Evolutionary conservation across 2,888 invertebrate genomes (phyloP).

Genomic region (Folsomia manolachei): DNA sequence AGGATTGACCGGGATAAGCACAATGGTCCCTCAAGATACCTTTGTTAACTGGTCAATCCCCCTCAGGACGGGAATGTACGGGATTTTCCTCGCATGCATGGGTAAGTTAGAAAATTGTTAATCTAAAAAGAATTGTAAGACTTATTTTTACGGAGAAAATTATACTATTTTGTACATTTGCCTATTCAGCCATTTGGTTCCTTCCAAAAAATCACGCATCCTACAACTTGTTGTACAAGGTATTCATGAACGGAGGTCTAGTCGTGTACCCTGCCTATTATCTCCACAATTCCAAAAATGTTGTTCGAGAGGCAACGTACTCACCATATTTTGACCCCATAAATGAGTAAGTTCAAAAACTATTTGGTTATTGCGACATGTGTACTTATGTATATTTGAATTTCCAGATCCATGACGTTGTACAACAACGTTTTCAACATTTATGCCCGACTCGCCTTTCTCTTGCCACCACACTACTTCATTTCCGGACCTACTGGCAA

Average conservation of each 20-base stretch:
- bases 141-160: too few species aligned
- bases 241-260: conserved; percentile 36
- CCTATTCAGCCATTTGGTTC: conserved; percentile 17
- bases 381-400: neutral
- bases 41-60: conserved; percentile 21
- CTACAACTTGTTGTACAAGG: conserved; percentile 22
- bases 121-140: too few species aligned
- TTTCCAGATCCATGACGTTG: conserved; percentile 23
- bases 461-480: conserved; percentile 31
- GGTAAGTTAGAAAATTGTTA: too few species aligned
- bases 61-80: conserved; percentile 11
- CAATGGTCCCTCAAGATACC: conserved; percentile 16
- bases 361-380: neutral
- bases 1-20: conserved; percentile 19
- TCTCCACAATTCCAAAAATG: conserved; percentile 17
- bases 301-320: conserved; percentile 3
- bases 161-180: too few species aligned
- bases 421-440: conserved; percentile 28
- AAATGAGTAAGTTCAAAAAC: conserved; percentile 9
- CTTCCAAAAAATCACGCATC: neutral
- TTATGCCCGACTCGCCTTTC: conserved; percentile 28
- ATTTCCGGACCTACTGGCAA: conserved; percentile 14
- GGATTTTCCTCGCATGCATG: conserved; percentile 25
- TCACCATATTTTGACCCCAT: conserved; percentile 30
- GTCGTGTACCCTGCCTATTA: conserved; percentile 26